Evolutionary conservation across 2,797 vertebrate genomes (phyloP).

Genomic region (Phylloscopus collybita): DNA sequence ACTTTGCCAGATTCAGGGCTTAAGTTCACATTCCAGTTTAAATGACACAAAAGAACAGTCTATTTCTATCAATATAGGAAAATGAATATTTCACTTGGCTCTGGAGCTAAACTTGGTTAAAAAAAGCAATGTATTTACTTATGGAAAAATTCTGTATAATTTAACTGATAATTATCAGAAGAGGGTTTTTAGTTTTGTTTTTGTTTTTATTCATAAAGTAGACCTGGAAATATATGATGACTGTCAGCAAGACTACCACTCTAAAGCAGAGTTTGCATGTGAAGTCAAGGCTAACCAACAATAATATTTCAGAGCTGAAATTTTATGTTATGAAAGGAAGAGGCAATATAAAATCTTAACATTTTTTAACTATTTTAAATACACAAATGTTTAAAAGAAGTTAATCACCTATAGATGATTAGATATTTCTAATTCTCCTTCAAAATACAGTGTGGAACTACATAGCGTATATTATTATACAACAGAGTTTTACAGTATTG

Average conservation of each 20-base stretch:
- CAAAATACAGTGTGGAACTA: background rate
- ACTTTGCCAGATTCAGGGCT: background rate
- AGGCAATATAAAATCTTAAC: background rate
- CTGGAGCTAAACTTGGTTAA: background rate
- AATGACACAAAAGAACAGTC: background rate
- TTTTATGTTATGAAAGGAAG: background rate
- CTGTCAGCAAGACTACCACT: background rate
- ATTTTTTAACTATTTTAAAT: background rate
- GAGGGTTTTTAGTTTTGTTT: too few relatives aligned
- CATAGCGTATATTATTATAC: fast-evolving
- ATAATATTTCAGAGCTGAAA: background rate
- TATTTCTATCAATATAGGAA: background rate
- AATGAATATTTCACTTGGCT: background rate
- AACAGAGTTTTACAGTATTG: background rate
- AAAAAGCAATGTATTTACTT: background rate
- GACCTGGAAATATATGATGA: background rate
- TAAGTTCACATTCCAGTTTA: constrained; percentile 4
- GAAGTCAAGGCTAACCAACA: background rate
- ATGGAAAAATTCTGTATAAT: background rate
- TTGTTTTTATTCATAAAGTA: background rate
- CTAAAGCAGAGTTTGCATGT: background rate
- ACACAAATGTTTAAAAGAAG: background rate
- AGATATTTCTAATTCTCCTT: background rate
- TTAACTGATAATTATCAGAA: background rate
- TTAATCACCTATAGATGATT: background rate